Evolutionary conservation across 1,140 invertebrate species (phyloP).

Genomic region (Drosophila pachea): DNA sequence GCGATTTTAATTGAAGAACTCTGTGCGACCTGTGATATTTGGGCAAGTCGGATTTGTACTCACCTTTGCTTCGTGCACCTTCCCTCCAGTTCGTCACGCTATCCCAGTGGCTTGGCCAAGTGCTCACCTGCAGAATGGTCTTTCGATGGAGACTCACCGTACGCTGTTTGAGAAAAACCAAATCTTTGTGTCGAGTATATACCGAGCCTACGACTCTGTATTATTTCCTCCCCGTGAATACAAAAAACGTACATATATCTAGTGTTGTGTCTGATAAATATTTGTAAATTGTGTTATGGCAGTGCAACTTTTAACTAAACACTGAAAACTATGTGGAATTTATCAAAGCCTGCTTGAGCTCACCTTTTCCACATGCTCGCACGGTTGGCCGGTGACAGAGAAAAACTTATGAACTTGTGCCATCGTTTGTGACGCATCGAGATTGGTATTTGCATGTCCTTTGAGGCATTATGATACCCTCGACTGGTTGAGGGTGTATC

Average conservation of each 20-base stretch:
- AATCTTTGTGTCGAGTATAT: constrained; percentile 6
- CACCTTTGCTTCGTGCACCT: constrained; percentile 3
- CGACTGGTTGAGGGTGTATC: background rate
- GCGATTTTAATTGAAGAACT: constrained; percentile 72
- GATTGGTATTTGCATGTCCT: constrained; percentile 31
- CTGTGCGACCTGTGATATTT: constrained; percentile 45
- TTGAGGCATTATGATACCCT: constrained; percentile 31
- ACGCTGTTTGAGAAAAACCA: too few relatives aligned
- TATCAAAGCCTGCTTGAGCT: constrained; percentile 57
- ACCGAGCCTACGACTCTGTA: too few relatives aligned
- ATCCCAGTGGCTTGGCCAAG: background rate
- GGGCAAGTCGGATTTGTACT: constrained; percentile 46
- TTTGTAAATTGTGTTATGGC: constrained; percentile 27
- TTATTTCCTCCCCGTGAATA: background rate
- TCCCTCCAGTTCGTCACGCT: background rate
- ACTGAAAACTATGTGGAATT: constrained; percentile 26
- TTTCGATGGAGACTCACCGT: background rate
- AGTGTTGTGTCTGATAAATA: constrained; percentile 12
- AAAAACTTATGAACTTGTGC: constrained; percentile 51
- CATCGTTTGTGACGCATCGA: constrained; percentile 35
- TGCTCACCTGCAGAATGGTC: constrained; percentile 17
- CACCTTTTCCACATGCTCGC: constrained; percentile 59
- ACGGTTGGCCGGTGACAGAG: constrained; percentile 28
- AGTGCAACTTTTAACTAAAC: constrained; percentile 11
- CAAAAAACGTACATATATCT: too few relatives aligned